These are phyloP conservation scores for Lampris incognitus DNA, from an alignment of 2,113 vertebrate species.

Conservation along the genomic window DNA sequence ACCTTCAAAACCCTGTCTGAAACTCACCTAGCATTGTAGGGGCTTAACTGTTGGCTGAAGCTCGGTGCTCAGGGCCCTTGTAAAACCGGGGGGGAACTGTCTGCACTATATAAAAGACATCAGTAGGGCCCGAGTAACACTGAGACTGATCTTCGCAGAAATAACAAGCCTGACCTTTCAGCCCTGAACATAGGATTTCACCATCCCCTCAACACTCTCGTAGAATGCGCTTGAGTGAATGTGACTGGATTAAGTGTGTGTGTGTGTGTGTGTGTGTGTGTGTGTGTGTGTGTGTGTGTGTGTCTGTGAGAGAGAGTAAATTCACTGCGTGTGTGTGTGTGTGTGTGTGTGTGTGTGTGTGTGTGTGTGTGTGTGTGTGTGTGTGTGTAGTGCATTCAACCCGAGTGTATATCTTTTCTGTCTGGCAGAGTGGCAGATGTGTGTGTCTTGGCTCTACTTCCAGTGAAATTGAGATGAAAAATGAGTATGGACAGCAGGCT, in stretches of 20 bases:
- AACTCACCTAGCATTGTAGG: slow-evolving; percentile 34
- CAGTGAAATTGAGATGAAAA: slow-evolving; percentile 75
- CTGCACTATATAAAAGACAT: slow-evolving; percentile 67
- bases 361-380: slow-evolving; percentile 22
- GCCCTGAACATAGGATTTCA: slow-evolving; percentile 56
- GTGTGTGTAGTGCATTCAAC: slow-evolving; percentile 28
- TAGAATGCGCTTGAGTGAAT: slow-evolving; percentile 16
- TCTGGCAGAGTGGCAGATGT: slow-evolving; percentile 52
- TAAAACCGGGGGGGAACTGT: slow-evolving; percentile 69
- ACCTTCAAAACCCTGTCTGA: slow-evolving; percentile 10
- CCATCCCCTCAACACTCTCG: slow-evolving; percentile 44
- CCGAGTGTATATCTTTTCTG: slow-evolving; percentile 51
- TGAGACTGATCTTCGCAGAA: slow-evolving; percentile 47
- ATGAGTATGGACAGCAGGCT: slow-evolving; percentile 75
- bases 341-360: slow-evolving; percentile 18
- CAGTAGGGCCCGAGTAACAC: slow-evolving; percentile 57
- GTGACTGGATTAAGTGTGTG: slow-evolving; percentile 38
- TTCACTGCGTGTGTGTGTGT: not conserved
- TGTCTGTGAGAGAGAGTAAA: not conserved
- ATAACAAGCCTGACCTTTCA: slow-evolving; percentile 68
- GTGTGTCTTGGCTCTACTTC: slow-evolving; percentile 72
- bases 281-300: slow-evolving; percentile 22
- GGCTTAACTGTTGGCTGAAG: slow-evolving; percentile 47
- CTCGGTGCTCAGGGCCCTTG: slow-evolving; percentile 50
- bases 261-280: slow-evolving; percentile 2